Evolutionary conservation across 2,113 vertebrate genomes (phyloP).

Genomic region (Caloenas nicobarica): DNA sequence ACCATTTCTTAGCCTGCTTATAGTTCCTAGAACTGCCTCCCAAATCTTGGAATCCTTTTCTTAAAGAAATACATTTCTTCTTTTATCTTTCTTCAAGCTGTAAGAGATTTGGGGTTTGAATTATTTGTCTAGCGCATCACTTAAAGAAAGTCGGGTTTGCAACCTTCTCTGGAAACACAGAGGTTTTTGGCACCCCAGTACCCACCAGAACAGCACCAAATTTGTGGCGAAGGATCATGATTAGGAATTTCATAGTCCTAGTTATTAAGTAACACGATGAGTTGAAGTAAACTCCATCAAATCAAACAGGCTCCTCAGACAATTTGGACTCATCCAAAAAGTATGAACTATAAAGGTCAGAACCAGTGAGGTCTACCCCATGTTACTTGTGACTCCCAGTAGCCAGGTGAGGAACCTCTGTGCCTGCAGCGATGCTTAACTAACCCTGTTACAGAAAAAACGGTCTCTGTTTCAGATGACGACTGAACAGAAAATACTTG

Average conservation of each 20-base stretch:
- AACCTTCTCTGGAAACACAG: not conserved
- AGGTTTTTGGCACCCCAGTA: not conserved
- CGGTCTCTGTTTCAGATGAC: not conserved
- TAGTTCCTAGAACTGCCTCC: not conserved
- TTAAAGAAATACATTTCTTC: not conserved
- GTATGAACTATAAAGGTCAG: not conserved
- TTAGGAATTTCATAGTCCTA: not conserved
- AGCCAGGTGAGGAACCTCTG: not conserved
- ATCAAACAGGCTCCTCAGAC: not conserved
- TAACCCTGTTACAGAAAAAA: not conserved
- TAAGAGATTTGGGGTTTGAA: not conserved
- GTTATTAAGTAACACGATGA: not conserved
- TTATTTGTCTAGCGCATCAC: not conserved
- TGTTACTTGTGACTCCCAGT: not conserved
- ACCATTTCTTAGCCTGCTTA: not conserved
- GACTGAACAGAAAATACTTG: not conserved
- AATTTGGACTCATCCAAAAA: not conserved
- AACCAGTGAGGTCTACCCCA: accelerated
- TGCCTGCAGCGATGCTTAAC: not conserved
- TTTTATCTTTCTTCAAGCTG: not conserved
- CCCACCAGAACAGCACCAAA: not conserved
- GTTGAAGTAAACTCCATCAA: not conserved
- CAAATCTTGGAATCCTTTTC: not conserved
- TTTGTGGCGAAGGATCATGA: not conserved
- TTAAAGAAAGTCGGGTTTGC: not conserved